Percentiles rank a stretch among this genome's conserved stretches.
Conservation (phyloP, 2,797 vertebrate species). For the Rhinella marina region DNA sequence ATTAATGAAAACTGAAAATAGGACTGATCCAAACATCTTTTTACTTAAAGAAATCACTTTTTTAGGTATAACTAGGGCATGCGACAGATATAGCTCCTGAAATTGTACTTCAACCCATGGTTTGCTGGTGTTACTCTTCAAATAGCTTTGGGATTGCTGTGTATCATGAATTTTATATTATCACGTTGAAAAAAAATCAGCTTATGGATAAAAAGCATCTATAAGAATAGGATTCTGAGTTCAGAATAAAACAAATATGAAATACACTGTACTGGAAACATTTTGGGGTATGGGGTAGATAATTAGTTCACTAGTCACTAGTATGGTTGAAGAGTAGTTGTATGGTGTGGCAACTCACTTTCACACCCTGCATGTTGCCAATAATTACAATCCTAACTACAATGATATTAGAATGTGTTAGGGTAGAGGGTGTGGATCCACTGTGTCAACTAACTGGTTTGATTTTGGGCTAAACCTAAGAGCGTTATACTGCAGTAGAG, state of each 20-base stretch:
- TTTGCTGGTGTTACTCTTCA: neutral
- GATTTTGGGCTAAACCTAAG: too few species aligned
- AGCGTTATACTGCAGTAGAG: too few species aligned
- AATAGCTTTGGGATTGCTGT: neutral
- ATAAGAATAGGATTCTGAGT: neutral
- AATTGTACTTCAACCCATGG: neutral
- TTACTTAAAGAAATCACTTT: neutral
- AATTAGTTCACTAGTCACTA: too few species aligned
- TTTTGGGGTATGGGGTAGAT: neutral
- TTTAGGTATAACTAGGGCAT: neutral
- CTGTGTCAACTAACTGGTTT: too few species aligned
- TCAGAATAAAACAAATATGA: neutral
- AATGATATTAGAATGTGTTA: too few species aligned
- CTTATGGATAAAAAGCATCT: neutral
- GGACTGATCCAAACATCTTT: neutral
- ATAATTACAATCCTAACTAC: too few species aligned
- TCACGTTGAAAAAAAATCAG: neutral
- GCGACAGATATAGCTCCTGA: neutral
- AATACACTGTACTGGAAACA: neutral
- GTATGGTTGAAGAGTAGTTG: too few species aligned
- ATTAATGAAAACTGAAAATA: neutral
- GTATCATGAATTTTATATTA: neutral
- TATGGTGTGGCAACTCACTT: too few species aligned
- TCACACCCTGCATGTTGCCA: too few species aligned
- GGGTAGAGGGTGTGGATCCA: too few species aligned